A percentile compares a stretch with the other conserved stretches of the same genome.
phyloP scores from a whole-genome alignment of 2,113 vertebrate species.

The Corydoras maculifer region DNA sequence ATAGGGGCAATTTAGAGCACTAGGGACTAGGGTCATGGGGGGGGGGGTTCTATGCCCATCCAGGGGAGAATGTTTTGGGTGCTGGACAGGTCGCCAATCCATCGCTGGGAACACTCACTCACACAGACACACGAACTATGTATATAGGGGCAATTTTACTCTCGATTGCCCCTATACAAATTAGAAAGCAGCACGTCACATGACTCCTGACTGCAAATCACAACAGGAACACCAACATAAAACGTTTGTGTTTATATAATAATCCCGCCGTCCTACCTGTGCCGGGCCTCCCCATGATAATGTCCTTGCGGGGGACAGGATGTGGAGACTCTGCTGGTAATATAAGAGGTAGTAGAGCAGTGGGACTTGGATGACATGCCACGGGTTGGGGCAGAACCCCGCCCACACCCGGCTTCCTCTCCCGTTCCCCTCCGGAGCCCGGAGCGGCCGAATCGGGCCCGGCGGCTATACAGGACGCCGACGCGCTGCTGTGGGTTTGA shows the following conservation, averaged over 20 bases:
- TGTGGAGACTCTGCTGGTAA: conserved; percentile 80
- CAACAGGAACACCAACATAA: too few species aligned
- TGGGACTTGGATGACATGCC: conserved; percentile 84
- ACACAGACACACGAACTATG: too few species aligned
- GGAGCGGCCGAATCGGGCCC: conserved; percentile 50
- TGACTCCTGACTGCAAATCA: too few species aligned
- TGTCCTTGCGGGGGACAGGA: conserved; percentile 84
- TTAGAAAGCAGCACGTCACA: too few species aligned
- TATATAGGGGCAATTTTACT: too few species aligned
- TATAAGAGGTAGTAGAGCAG: conserved; percentile 83
- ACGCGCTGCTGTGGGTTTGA: conserved; percentile 40
- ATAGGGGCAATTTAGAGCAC: too few species aligned
- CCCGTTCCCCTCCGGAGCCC: conserved; percentile 60
- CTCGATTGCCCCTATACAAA: too few species aligned
- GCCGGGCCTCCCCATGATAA: conserved; percentile 88
- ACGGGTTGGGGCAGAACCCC: conserved; percentile 72
- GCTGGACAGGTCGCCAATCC: too few species aligned
- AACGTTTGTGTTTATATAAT: neutral
- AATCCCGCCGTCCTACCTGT: conserved; percentile 69
- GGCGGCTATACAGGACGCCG: conserved; percentile 28
- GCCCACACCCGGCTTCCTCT: conserved; percentile 59
- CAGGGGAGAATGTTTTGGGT: too few species aligned
- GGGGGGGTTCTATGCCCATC: too few species aligned
- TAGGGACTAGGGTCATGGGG: too few species aligned
- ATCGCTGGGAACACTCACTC: too few species aligned